Base-by-base conservation (phyloP, 2,113 vertebrate species). In the Pachypanchax playfairii region DNA sequence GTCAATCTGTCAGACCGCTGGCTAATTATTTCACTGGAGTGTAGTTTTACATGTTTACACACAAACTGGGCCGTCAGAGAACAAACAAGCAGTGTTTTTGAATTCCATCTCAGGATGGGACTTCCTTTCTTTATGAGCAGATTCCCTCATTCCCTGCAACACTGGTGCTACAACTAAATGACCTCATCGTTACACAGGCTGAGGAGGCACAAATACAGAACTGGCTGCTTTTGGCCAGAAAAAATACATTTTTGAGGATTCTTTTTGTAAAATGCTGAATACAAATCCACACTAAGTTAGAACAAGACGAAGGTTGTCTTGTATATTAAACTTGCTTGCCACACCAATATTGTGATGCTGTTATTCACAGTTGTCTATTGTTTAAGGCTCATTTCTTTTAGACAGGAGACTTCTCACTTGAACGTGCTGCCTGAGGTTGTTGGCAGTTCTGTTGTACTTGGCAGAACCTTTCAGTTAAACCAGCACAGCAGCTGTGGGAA, bases 21-120 rank as follows among this genome's bases (percentile, higher is more conserved):
- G 66, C 57, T 83, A 87, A 85, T 83, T 75, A 73, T 72, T 79
- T 76, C 66, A 69, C 61, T 78, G 71, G 73, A 82, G 80, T 76
- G 73, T 70, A 72, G 57, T 72, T 74, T 42, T 49, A 36, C 62
- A 26, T 70, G 64, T 84, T 83, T 74, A 77, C 75, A 63, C 51
- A 67, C 24, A 52, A 52, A 21, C 55, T 65, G 47, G 76, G 70
- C 73, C 68, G 58, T 69, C 51, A 59, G 38, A 78, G 53, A 76
- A 80, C 68, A 86, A 79, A 65, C 57, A 70, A 63, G 48, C 60
- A 70, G 43, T 57, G 61, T 77, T 69, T 74, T 52, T 71, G 63
- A 72, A 74, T 75, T 71, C 17, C 70, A 69, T 73, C 61, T 75
- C 55, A 72, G 51, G 51, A 62, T 65, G 44, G 54, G 59, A 74